These are phyloP conservation scores for Origma solitaria DNA, from an alignment of 2,113 vertebrate species.

Conservation along the genomic window DNA sequence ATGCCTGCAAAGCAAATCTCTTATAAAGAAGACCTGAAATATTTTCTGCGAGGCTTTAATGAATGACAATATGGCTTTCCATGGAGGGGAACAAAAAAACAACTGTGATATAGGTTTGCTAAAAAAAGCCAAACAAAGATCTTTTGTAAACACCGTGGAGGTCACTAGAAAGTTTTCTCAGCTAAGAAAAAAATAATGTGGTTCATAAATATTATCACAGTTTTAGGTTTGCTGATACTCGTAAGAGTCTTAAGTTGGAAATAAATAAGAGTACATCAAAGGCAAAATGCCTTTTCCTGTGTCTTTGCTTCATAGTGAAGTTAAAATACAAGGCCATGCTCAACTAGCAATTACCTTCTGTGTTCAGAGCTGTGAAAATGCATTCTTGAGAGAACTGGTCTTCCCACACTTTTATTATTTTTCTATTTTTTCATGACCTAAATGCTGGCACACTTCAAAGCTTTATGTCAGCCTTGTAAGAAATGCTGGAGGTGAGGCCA, in stretches of 20 bases:
- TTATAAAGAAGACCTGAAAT: not conserved
- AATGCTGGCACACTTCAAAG: constrained; percentile 23
- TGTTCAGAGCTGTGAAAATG: not conserved
- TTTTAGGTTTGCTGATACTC: not conserved
- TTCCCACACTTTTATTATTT: constrained; percentile 30
- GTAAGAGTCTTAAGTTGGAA: not conserved
- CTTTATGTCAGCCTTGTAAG: constrained; percentile 25
- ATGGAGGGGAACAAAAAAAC: not conserved
- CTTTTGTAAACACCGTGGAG: not conserved
- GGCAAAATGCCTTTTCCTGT: not conserved
- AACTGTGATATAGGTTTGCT: not conserved
- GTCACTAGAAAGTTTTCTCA: not conserved
- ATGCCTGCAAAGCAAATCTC: not conserved
- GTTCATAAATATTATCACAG: not conserved
- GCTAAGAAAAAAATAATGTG: not conserved
- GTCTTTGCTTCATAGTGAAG: not conserved
- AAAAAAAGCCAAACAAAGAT: not conserved
- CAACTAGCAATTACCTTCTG: not conserved
- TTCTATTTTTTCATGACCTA: constrained; percentile 5
- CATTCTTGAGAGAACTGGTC: not conserved
- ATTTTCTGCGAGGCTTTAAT: not conserved
- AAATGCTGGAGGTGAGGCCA: constrained; percentile 29
- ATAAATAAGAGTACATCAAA: not conserved
- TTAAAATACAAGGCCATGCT: not conserved
- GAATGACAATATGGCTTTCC: not conserved